Evolutionary conservation across 2,888 invertebrate genomes (phyloP).

Genomic region (Podotricha telesiphe): DNA sequence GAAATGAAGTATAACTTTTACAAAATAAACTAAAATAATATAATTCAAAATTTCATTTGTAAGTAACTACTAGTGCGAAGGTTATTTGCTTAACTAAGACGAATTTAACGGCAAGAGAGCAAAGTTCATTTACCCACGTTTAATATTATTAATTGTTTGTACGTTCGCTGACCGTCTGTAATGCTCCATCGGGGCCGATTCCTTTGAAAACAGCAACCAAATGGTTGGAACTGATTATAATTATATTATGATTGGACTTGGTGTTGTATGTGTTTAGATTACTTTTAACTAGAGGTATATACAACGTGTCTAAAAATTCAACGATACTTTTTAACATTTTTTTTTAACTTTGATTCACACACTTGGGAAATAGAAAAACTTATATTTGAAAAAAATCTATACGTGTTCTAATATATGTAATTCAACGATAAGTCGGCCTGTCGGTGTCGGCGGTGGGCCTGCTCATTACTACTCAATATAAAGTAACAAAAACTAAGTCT

Average conservation of each 20-base stretch:
- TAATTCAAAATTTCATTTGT: neutral
- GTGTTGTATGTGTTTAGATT: neutral
- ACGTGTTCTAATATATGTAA: too few relatives aligned
- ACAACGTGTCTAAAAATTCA: too few relatives aligned
- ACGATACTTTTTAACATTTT: too few relatives aligned
- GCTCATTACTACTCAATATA: too few relatives aligned
- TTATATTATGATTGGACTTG: conserved; percentile 4
- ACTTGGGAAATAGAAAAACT: too few relatives aligned
- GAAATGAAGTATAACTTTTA: neutral
- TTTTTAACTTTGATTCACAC: too few relatives aligned
- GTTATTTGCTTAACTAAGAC: conserved; percentile 12
- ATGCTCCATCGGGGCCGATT: conserved; percentile 17
- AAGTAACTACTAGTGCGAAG: neutral
- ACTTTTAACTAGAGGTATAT: too few relatives aligned
- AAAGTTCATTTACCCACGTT: conserved; percentile 25
- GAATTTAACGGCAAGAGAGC: conserved; percentile 21
- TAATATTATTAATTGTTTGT: conserved; percentile 35
- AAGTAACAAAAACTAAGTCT: too few relatives aligned
- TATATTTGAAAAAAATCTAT: too few relatives aligned
- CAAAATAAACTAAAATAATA: neutral
- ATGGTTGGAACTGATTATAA: conserved; percentile 5
- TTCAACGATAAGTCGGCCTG: too few relatives aligned
- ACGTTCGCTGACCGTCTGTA: conserved; percentile 21
- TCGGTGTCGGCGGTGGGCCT: too few relatives aligned
- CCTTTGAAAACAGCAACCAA: conserved; percentile 4